These are phyloP conservation scores for Physocephala rufipes DNA, from an alignment of 2,888 invertebrate genomes.

Conservation along the genomic window DNA sequence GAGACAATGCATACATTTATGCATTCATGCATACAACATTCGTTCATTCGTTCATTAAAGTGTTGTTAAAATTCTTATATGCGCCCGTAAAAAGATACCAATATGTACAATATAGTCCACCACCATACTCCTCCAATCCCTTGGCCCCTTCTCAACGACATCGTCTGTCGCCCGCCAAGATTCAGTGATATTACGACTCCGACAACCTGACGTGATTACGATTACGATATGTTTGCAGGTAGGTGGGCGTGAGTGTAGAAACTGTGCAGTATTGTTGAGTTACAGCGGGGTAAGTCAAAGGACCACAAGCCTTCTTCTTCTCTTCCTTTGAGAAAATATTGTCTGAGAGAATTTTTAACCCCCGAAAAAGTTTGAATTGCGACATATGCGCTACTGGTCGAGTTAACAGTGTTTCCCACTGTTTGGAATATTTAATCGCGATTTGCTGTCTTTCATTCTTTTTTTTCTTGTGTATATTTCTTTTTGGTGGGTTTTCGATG, in stretches of 20 bases:
- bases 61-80: too few species aligned
- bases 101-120: too few species aligned
- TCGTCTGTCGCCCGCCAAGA: neutral
- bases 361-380: too few species aligned
- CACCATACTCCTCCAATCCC: neutral
- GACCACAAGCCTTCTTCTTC: too few species aligned
- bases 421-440: conserved; percentile 10
- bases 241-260: conserved; percentile 16
- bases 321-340: conserved; percentile 8
- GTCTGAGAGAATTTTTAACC: too few species aligned
- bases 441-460: neutral
- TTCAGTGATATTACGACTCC: neutral
- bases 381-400: too few species aligned
- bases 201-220: neutral
- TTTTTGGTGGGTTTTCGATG: too few species aligned
- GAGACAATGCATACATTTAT: neutral
- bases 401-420: conserved; percentile 19
- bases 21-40: too few species aligned
- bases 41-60: too few species aligned
- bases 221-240: neutral
- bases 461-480: neutral
- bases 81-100: too few species aligned
- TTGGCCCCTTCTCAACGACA: neutral
- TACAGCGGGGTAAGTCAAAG: too few species aligned
- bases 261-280: too few species aligned